Evolutionary conservation across 1,140 invertebrate species (phyloP).

Genomic region (Papilio polyxenes): DNA sequence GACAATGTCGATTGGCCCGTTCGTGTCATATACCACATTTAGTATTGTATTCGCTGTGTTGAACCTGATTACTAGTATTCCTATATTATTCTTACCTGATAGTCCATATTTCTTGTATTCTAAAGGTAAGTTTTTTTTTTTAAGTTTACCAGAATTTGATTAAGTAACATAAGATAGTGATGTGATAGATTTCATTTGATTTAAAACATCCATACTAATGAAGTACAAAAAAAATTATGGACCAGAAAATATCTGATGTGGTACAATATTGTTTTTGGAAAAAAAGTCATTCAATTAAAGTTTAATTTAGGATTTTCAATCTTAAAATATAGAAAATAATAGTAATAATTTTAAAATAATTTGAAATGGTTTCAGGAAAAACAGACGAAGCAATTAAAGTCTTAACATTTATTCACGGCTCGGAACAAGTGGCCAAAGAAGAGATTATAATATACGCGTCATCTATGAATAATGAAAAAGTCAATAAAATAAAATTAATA

Average conservation of each 20-base stretch:
- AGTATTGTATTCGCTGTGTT: constrained; percentile 36
- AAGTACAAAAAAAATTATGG: no score
- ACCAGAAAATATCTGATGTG: no score
- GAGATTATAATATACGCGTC: constrained; percentile 31
- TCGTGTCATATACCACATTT: constrained; percentile 37
- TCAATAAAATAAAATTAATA: constrained; percentile 43
- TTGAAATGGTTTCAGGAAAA: constrained; percentile 32
- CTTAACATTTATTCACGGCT: constrained; percentile 22
- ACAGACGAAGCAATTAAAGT: constrained; percentile 36
- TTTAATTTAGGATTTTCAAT: no score
- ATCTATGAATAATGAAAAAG: constrained; percentile 27
- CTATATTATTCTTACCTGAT: constrained; percentile 38
- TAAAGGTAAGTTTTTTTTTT: neutral
- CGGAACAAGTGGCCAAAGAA: constrained; percentile 22
- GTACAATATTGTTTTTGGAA: no score
- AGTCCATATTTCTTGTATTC: constrained; percentile 39
- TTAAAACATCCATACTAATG: no score
- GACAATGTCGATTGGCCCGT: constrained; percentile 39
- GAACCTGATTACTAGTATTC: constrained; percentile 11
- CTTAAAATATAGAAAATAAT: neutral
- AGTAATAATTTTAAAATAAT: neutral
- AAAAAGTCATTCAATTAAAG: no score
- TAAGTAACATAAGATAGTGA: no score
- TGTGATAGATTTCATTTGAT: no score
- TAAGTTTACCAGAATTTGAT: neutral